phyloP scores from a whole-genome alignment of 2,888 invertebrate genomes.

The Mantis religiosa region DNA sequence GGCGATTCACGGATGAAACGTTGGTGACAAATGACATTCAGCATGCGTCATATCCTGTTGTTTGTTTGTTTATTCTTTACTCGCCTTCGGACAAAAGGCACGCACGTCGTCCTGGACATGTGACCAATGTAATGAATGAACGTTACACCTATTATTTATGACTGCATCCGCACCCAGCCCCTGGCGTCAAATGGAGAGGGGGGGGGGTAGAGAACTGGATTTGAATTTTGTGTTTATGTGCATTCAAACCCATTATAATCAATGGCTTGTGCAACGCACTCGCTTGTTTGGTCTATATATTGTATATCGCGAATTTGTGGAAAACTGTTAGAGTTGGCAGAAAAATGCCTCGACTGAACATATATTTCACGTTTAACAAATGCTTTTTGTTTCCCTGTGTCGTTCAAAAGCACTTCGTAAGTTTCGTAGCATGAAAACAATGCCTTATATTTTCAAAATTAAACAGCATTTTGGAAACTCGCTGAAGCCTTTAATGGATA shows the following conservation, averaged over 20 bases:
- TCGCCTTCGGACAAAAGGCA: slow-evolving; percentile 7
- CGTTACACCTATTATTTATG: slow-evolving; percentile 14
- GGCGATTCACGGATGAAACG: neutral
- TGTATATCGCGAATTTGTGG: neutral
- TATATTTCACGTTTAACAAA: no score
- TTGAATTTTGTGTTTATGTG: slow-evolving; percentile 7
- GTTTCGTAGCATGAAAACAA: no score
- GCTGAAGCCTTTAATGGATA: no score
- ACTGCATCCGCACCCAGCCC: neutral
- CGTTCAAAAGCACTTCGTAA: no score
- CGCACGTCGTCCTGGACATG: neutral
- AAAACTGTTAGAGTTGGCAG: neutral
- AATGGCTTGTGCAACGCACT: slow-evolving; percentile 1
- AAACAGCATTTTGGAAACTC: no score
- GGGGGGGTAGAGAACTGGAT: neutral
- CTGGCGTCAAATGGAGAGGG: neutral
- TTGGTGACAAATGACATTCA: slow-evolving; percentile 2
- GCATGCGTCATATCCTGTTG: slow-evolving; percentile 3
- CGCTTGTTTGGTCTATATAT: neutral
- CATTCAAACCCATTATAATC: slow-evolving; percentile 7
- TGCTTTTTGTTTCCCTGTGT: no score
- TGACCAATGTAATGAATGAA: slow-evolving; percentile 13
- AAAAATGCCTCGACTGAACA: neutral
- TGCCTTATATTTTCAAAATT: no score
- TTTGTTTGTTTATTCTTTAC: slow-evolving; percentile 12